phyloP scores from a whole-genome alignment of 2,888 invertebrate genomes.

The Pachymerium ferrugineum region DNA sequence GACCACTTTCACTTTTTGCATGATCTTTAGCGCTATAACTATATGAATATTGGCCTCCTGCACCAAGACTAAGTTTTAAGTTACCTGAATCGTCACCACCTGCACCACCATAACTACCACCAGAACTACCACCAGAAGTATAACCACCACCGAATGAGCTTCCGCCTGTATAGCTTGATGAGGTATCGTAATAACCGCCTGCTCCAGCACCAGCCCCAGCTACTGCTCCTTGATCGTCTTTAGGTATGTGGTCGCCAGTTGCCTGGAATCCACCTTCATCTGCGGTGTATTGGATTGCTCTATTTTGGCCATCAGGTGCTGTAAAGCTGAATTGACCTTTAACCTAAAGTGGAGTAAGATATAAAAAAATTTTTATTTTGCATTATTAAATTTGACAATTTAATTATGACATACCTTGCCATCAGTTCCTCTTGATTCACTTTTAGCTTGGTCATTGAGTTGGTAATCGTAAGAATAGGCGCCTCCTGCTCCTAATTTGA shows the following conservation, averaged over 20 bases:
- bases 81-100: neutral
- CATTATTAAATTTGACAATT: too few relatives aligned
- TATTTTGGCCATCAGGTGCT: constrained; percentile 64
- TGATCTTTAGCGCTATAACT: neutral
- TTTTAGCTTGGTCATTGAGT: constrained; percentile 12
- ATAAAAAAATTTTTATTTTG: neutral
- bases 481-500: neutral
- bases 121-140: neutral
- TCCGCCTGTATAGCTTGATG: neutral
- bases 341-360: too few relatives aligned
- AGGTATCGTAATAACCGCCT: neutral
- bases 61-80: neutral
- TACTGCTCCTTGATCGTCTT: neutral
- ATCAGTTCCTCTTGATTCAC: neutral
- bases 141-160: too few relatives aligned
- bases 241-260: constrained; percentile 41
- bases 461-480: constrained; percentile 12
- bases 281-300: constrained; percentile 61
- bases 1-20: neutral
- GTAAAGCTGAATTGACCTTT: constrained; percentile 52
- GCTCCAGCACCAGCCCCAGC: neutral
- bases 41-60: neutral
- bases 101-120: neutral
- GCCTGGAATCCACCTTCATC: constrained; percentile 65
- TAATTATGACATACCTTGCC: neutral